Percentiles rank a stretch among this genome's conserved stretches.
phyloP scores from a whole-genome alignment of 2,888 invertebrate genomes.

The Leucozona laternaria region DNA sequence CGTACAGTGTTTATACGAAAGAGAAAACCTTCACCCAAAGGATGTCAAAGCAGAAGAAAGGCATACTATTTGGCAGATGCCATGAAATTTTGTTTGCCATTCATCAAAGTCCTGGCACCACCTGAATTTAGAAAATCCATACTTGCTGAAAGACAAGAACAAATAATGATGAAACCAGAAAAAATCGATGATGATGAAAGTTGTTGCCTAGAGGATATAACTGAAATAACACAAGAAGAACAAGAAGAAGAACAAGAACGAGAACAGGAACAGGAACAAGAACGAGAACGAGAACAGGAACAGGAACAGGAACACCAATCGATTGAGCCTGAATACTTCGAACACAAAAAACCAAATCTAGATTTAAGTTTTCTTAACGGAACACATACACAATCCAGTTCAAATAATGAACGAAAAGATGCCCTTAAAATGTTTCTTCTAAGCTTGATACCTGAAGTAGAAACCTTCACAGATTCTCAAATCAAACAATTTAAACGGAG shows the following conservation, averaged over 20 bases:
- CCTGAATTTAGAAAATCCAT: background rate
- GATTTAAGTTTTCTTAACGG: background rate
- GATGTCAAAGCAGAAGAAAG: background rate
- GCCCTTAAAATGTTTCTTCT: conserved; percentile 24
- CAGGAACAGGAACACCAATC: background rate
- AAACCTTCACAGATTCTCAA: background rate
- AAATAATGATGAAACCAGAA: background rate
- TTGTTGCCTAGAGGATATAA: background rate
- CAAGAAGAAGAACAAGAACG: background rate
- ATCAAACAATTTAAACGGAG: conserved; percentile 4
- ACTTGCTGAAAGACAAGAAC: background rate
- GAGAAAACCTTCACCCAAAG: background rate
- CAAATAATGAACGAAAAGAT: background rate
- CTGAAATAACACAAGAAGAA: background rate
- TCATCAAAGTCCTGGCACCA: conserved; percentile 2
- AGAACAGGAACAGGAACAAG: too few relatives aligned
- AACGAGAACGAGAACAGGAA: too few relatives aligned
- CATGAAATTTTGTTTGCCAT: conserved; percentile 21
- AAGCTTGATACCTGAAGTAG: conserved; percentile 16
- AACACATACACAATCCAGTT: background rate
- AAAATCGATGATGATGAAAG: background rate
- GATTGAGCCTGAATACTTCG: background rate
- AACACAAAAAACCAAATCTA: background rate
- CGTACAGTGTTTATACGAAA: conserved; percentile 28
- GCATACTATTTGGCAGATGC: conserved; percentile 30